Conservation (phyloP, 2,888 invertebrate genomes). For the Lymantria monacha region DNA sequence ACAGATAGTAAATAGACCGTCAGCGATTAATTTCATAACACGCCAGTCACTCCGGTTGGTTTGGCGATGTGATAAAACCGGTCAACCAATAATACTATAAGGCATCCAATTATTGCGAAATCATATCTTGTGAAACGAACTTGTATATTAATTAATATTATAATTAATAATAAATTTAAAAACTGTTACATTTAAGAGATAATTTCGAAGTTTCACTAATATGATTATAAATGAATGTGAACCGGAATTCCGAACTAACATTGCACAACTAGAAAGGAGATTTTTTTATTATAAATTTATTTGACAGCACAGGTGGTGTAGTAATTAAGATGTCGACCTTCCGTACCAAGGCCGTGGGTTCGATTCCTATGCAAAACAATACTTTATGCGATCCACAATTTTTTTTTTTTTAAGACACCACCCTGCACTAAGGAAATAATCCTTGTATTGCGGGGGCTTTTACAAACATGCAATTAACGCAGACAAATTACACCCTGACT, state of each 20-base stretch:
- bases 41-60: slow-evolving; percentile 38
- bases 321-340: too few relatives aligned
- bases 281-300: too few relatives aligned
- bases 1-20: slow-evolving; percentile 22
- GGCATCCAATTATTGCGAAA: slow-evolving; percentile 51
- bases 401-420: too few relatives aligned
- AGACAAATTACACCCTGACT: too few relatives aligned
- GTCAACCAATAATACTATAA: slow-evolving; percentile 14
- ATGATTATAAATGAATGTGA: neutral
- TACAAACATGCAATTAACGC: too few relatives aligned
- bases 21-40: slow-evolving; percentile 42
- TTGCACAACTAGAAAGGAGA: neutral
- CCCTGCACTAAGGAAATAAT: too few relatives aligned
- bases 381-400: too few relatives aligned
- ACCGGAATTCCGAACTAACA: neutral
- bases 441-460: too few relatives aligned
- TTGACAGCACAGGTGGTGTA: too few relatives aligned
- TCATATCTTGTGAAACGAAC: slow-evolving; percentile 50
- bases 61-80: slow-evolving; percentile 42
- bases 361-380: too few relatives aligned
- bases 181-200: neutral
- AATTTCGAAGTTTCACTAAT: neutral
- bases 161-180: neutral
- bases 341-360: too few relatives aligned
- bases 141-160: neutral